Evolutionary conservation across 1,140 invertebrate species (phyloP), one percentile per base, ranked within the genome.

Genomic region (Tetragnatha versicolor): DNA sequence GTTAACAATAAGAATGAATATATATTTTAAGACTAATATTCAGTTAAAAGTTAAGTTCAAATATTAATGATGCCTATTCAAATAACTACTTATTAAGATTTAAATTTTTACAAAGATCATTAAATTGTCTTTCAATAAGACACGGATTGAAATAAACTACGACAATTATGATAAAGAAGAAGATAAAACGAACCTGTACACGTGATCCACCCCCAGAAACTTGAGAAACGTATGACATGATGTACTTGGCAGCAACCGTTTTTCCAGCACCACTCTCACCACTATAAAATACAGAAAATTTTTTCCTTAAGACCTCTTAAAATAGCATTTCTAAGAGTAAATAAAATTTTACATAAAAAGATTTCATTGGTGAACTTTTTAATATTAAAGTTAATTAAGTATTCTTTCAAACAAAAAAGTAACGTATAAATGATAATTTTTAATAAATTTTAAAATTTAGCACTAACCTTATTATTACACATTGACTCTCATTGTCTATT

Each of bases 381-480:
- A n/a, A n/a, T n/a, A n/a, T n/a, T n/a, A n/a, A n/a, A n/a, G n/a
- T n/a, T n/a, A n/a, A n/a, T n/a, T n/a, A n/a, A n/a, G n/a, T n/a
- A n/a, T n/a, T n/a, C n/a, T n/a, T n/a, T n/a, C n/a, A 25, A 66
- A 14, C 12, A 58, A 27, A 9, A 47, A 17, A 31, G 77, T n/a
- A 22, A 29, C 12, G 65, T 27, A 42, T 27, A 37, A n/a, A n/a
- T n/a, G n/a, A n/a, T n/a, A n/a, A n/a, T n/a, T n/a, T n/a, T n/a
- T n/a, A n/a, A n/a, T n/a, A n/a, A n/a, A n/a, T n/a, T n/a, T n/a
- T n/a, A n/a, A n/a, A n/a, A n/a, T n/a, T n/a, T n/a, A n/a, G n/a
- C n/a, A n/a, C 80, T 84, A 80, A 88, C 87, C 86, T 96, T 83
- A 98, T 98, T 22, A 98, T 92, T 55, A 98, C 91, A n/a, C 94